Conservation (phyloP, 2,113 vertebrate species). For the Neodontobutis hainanensis region DNA sequence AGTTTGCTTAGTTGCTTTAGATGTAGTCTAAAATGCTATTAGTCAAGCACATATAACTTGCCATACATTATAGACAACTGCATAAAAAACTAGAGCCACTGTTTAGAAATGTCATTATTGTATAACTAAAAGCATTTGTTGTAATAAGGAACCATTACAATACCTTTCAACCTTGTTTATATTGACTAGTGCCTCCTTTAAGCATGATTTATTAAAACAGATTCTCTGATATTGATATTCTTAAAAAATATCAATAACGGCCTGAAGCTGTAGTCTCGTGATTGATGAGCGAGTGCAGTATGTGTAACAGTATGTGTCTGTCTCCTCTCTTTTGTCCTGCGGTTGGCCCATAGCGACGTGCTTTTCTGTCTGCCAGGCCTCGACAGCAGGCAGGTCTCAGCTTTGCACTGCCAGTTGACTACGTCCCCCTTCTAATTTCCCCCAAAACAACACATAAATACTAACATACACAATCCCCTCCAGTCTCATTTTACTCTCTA, state of each 20-base stretch:
- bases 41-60: no score
- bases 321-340: conserved; percentile 62
- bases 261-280: background rate
- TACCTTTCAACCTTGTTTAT: background rate
- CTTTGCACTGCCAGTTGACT: conserved; percentile 46
- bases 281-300: background rate
- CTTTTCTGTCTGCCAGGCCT: conserved; percentile 72
- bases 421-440: conserved; percentile 17
- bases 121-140: no score
- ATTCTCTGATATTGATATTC: background rate
- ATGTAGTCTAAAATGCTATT: background rate
- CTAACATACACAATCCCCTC: conserved; percentile 9
- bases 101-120: no score
- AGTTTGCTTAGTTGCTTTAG: background rate
- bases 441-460: conserved; percentile 21
- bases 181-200: background rate
- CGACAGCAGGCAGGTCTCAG: conserved; percentile 74
- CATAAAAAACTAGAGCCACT: no score
- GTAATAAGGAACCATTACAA: background rate
- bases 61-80: background rate
- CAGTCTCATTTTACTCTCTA: conserved; percentile 51
- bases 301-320: conserved; percentile 21
- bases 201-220: background rate
- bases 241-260: conserved; percentile 6
- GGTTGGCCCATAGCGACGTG: conserved; percentile 66